Evolutionary conservation across 53 echinoderm and acorn worm species (phyloP).

Genomic region (Holothuria scabra): DNA sequence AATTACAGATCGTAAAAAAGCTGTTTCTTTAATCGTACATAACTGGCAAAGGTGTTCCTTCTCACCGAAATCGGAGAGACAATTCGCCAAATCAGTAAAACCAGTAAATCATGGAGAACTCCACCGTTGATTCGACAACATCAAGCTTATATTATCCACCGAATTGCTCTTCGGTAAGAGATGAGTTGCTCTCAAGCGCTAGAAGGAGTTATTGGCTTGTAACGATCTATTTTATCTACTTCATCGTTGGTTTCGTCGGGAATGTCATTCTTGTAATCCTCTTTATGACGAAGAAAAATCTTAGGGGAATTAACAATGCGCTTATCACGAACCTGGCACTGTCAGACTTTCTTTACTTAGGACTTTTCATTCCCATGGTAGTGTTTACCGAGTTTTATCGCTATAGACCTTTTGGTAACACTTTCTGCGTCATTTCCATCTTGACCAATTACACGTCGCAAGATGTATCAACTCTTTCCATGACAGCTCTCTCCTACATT

Average conservation of each 20-base stretch:
- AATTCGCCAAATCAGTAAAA: too few species aligned
- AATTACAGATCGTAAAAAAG: too few species aligned
- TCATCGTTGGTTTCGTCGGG: not conserved
- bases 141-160: too few species aligned
- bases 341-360: not conserved
- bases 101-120: too few species aligned
- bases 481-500: constrained; percentile 4
- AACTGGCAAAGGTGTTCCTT: too few species aligned
- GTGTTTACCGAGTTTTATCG: not conserved
- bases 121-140: too few species aligned
- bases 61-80: too few species aligned
- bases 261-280: constrained; percentile 1
- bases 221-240: not conserved
- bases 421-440: not conserved
- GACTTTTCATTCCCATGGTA: not conserved
- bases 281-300: constrained; percentile 2
- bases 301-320: constrained; percentile 5
- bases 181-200: too few species aligned
- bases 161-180: too few species aligned
- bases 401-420: not conserved
- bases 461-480: constrained; percentile 26
- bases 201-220: too few species aligned
- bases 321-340: not conserved
- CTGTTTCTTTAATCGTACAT: too few species aligned
- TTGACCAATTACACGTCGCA: constrained; percentile 5